phyloP scores from a whole-genome alignment of 2,797 vertebrate species.

The Harpagifer antarcticus region DNA sequence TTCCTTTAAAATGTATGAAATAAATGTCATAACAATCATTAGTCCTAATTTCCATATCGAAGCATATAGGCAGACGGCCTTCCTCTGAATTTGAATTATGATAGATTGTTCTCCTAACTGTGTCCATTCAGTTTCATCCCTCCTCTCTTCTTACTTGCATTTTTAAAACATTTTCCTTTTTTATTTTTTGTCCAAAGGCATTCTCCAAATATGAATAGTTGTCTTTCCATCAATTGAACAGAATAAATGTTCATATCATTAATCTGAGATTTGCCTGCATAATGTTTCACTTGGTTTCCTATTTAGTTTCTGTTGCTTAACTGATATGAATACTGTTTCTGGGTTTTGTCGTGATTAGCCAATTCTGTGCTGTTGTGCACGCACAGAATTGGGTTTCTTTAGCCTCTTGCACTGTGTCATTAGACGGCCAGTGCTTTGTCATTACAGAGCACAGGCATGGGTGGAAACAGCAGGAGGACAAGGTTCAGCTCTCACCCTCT shows the following conservation, averaged over 20 bases:
- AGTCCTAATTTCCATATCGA: background rate
- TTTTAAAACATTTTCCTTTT: background rate
- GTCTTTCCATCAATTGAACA: background rate
- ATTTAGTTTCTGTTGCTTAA: background rate
- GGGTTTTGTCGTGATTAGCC: constrained; percentile 49
- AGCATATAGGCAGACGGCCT: background rate
- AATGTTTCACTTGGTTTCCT: background rate
- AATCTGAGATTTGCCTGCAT: background rate
- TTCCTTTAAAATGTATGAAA: background rate
- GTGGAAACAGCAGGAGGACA: constrained; percentile 77
- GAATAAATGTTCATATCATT: background rate
- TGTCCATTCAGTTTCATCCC: background rate
- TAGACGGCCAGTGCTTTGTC: constrained; percentile 77
- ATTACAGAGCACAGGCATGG: constrained; percentile 75
- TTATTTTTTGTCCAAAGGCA: background rate
- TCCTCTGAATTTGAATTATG: background rate
- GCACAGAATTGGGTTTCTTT: constrained; percentile 63
- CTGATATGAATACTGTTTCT: constrained; percentile 30
- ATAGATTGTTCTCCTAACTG: background rate
- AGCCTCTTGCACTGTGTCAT: constrained; percentile 73
- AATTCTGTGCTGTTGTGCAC: constrained; percentile 8
- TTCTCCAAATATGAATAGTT: background rate
- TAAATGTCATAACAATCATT: background rate
- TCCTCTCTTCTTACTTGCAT: background rate
- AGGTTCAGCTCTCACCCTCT: constrained; percentile 60